Evolutionary conservation across 2,888 invertebrate species (phyloP).

Genomic region (Andrena praecox): DNA sequence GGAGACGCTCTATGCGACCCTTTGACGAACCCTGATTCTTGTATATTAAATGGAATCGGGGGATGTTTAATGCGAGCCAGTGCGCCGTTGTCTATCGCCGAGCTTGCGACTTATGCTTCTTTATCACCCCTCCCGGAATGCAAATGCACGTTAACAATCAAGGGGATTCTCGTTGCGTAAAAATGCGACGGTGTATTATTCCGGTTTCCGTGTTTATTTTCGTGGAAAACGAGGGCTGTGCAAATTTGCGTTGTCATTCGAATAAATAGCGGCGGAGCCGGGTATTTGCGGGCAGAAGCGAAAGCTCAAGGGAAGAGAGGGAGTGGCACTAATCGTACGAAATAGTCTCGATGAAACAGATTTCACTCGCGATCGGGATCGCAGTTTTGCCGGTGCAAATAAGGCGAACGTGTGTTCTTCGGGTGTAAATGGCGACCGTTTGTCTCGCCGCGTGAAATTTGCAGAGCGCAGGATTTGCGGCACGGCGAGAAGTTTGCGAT

Average conservation of each 20-base stretch:
- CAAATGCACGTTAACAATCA: constrained; percentile 30
- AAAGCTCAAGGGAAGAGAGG: background rate
- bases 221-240: constrained; percentile 15
- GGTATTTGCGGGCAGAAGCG: background rate
- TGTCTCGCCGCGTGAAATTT: constrained; percentile 32
- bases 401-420: background rate
- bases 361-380: no score
- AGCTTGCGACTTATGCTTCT: constrained; percentile 7
- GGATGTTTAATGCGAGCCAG: background rate
- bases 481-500: constrained; percentile 20
- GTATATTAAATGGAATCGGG: constrained; percentile 2
- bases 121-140: background rate
- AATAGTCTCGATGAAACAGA: background rate
- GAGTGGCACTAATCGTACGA: background rate
- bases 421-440: background rate
- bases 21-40: constrained; percentile 4
- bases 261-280: background rate
- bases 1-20: constrained; percentile 7
- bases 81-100: constrained; percentile 7
- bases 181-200: constrained; percentile 17
- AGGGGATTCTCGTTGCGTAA: constrained; percentile 16
- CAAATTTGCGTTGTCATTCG: background rate
- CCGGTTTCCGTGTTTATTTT: constrained; percentile 13
- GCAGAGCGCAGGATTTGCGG: constrained; percentile 47
- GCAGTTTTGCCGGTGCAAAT: no score